These are phyloP conservation scores for Dufourea novaeangliae DNA, from an alignment of 1,140 invertebrate genomes.

Conservation along the genomic window DNA sequence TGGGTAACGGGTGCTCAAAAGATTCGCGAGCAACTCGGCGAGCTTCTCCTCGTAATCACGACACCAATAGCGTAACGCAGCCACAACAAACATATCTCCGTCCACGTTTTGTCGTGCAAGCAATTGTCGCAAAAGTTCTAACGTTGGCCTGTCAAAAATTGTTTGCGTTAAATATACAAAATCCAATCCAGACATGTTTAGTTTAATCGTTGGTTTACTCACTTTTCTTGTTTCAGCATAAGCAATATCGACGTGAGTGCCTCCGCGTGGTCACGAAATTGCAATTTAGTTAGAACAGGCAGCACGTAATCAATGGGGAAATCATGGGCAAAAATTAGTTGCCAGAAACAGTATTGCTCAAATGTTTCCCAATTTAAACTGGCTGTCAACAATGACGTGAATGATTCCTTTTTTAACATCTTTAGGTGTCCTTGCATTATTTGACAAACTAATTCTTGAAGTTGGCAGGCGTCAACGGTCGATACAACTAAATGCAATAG, in stretches of 20 bases:
- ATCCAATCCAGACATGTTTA: background rate
- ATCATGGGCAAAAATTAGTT: slow-evolving; percentile 95
- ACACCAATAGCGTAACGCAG: slow-evolving; percentile 95
- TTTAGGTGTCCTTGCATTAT: slow-evolving; percentile 93
- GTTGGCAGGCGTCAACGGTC: slow-evolving; percentile 92
- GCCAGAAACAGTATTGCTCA: slow-evolving; percentile 98
- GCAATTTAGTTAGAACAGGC: slow-evolving; percentile 93
- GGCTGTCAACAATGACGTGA: slow-evolving; percentile 88
- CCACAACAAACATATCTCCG: slow-evolving; percentile 92
- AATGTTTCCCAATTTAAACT: slow-evolving; percentile 97
- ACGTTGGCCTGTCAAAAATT: slow-evolving; percentile 86
- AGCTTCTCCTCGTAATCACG: slow-evolving; percentile 94
- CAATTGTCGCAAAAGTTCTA: slow-evolving; percentile 92
- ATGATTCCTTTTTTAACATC: slow-evolving; percentile 90
- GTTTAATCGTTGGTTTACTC: slow-evolving; percentile 65
- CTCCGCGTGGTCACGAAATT: slow-evolving; percentile 94
- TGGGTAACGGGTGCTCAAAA: slow-evolving; percentile 90
- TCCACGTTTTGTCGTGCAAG: slow-evolving; percentile 88
- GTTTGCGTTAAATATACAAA: slow-evolving; percentile 38
- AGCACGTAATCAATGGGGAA: slow-evolving; percentile 94
- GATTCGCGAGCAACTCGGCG: slow-evolving; percentile 90
- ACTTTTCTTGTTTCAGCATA: slow-evolving; percentile 95
- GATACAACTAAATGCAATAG: slow-evolving; percentile 93
- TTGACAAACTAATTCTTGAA: slow-evolving; percentile 94
- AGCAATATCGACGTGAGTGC: slow-evolving; percentile 95